Evolutionary conservation across 2,113 vertebrate species (phyloP).

Genomic region (Brachyistius frenatus): DNA sequence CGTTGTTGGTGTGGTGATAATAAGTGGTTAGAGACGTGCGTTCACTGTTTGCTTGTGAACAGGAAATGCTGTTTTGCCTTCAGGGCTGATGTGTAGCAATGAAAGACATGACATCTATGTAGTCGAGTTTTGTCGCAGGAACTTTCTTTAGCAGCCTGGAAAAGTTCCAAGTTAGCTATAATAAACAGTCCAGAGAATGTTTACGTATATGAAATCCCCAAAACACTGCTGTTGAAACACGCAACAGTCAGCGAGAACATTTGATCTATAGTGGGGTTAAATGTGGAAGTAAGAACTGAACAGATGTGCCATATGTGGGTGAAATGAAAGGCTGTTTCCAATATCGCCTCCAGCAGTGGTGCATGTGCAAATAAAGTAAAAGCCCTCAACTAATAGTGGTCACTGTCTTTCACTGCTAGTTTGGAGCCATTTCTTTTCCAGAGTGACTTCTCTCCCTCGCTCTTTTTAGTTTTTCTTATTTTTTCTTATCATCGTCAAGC

Average conservation of each 20-base stretch:
- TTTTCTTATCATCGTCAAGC: slow-evolving; percentile 62
- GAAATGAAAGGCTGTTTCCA: slow-evolving; percentile 46
- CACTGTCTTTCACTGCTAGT: slow-evolving; percentile 19
- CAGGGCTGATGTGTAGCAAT: slow-evolving; percentile 35
- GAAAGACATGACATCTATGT: slow-evolving; percentile 6
- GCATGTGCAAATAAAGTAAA: slow-evolving; percentile 32
- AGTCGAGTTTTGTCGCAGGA: not conserved
- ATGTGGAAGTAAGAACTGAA: slow-evolving; percentile 44
- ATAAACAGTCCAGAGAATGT: slow-evolving; percentile 42
- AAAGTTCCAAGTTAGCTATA: slow-evolving; percentile 18
- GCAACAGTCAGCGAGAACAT: slow-evolving; percentile 23
- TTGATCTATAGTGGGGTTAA: slow-evolving; percentile 22
- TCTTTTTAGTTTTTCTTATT: slow-evolving; percentile 54
- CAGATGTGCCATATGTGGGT: slow-evolving; percentile 35
- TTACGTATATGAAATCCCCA: slow-evolving; percentile 39
- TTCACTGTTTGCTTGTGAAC: slow-evolving; percentile 75
- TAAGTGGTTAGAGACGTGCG: slow-evolving; percentile 67
- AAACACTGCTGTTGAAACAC: slow-evolving; percentile 41
- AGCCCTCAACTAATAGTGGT: slow-evolving; percentile 15
- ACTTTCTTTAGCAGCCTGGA: not conserved
- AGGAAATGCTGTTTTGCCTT: slow-evolving; percentile 82
- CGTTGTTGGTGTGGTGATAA: slow-evolving; percentile 41
- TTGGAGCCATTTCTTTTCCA: slow-evolving; percentile 11
- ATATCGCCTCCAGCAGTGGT: slow-evolving; percentile 13
- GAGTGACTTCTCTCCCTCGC: not conserved